These are phyloP conservation scores for Polymixis flavicincta DNA, from an alignment of 2,888 invertebrate species.

Conservation along the genomic window DNA sequence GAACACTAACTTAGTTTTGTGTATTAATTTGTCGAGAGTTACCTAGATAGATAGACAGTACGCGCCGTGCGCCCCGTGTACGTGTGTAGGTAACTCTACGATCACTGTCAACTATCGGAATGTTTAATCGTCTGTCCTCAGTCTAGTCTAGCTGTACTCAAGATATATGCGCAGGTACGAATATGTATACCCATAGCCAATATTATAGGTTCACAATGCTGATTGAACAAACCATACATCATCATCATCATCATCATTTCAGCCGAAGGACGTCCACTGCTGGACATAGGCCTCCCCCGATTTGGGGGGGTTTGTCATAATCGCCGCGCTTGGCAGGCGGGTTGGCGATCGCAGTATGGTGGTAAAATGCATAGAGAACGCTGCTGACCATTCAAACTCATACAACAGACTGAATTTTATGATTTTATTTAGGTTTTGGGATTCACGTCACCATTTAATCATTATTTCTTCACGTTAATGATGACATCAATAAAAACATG, in stretches of 20 bases:
- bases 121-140: slow-evolving; percentile 12
- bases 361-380: too few species aligned
- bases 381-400: too few species aligned
- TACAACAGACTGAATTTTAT: not conserved
- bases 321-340: too few species aligned
- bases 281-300: too few species aligned
- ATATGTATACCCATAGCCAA: not conserved
- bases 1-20: not conserved
- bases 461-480: not conserved
- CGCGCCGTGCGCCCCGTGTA: too few species aligned
- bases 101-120: slow-evolving; percentile 5
- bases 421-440: slow-evolving; percentile 1
- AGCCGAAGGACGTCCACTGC: too few species aligned
- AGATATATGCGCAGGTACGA: not conserved
- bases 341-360: too few species aligned
- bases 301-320: too few species aligned
- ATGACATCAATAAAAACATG: slow-evolving; percentile 15
- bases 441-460: slow-evolving; percentile 2
- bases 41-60: too few species aligned
- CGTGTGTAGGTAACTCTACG: not conserved
- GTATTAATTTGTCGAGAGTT: not conserved
- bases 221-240: not conserved
- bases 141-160: slow-evolving; percentile 13
- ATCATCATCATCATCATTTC: too few species aligned
- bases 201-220: not conserved